A percentile compares a stretch with the other conserved stretches of the same genome.
These are phyloP conservation scores for Thomomys bottae DNA, from an alignment of 2,113 vertebrate species.

Conservation along the genomic window DNA sequence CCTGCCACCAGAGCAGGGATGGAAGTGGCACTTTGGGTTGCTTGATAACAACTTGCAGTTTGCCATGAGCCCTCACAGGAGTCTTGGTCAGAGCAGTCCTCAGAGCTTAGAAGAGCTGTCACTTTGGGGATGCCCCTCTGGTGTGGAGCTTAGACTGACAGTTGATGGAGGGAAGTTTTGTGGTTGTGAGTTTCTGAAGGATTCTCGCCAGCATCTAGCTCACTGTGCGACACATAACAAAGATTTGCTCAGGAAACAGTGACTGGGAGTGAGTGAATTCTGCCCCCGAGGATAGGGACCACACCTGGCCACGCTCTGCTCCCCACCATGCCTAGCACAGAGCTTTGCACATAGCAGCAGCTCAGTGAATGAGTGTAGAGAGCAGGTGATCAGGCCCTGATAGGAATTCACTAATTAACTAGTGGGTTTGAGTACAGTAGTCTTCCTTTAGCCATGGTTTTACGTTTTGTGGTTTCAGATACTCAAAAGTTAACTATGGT, in stretches of 20 bases:
- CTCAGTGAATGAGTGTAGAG: background rate
- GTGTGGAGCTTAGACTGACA: background rate
- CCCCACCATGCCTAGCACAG: background rate
- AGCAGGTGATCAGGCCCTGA: background rate
- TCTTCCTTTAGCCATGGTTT: background rate
- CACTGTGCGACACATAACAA: accelerated
- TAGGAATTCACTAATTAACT: background rate
- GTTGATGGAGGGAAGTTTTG: background rate
- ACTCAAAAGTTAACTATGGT: background rate
- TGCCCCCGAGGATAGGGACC: background rate
- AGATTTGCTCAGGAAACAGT: background rate
- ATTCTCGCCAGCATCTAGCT: too few species aligned
- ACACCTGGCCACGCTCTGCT: background rate
- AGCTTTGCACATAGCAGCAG: background rate
- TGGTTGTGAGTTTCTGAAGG: background rate
- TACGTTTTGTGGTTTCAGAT: background rate
- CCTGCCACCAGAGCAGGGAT: background rate
- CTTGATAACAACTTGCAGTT: background rate
- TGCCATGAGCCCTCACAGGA: background rate
- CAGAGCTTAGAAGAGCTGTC: background rate
- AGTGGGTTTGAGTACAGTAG: background rate
- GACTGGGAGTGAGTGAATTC: background rate
- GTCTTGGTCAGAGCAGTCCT: background rate
- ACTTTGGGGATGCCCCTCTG: background rate
- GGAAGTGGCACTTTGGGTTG: background rate